Evolutionary conservation across 2,888 invertebrate species (phyloP), one percentile per base, ranked within the genome.

Genomic region (Tiliacea citrago): DNA sequence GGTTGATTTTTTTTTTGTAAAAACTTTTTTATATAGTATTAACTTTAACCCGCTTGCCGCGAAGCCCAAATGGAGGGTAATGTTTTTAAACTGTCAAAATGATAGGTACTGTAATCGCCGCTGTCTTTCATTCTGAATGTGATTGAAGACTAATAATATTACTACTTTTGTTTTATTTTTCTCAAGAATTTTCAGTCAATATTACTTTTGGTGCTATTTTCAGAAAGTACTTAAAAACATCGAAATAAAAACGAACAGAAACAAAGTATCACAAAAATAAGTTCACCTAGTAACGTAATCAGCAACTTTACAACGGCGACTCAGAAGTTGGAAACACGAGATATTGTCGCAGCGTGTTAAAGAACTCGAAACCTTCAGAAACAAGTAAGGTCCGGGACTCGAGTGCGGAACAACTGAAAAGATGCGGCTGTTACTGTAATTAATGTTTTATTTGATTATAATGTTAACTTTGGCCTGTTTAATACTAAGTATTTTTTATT

Each of bases 281-380:
- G 29, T 63, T 67, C n/a, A 74, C 68, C 71, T 73, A 51, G 68
- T 75, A 82, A 86, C 66, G 49, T 75, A 66, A 85, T 83, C 71
- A 73, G 42, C 24, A 77, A 87, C 47, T 86, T 87, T 55, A 75
- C 68, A 76, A 73, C 55, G 47, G 57, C 60, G 58, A 61, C 51
- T 70, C 57, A 12, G 21, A 79, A 75, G 73, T 82, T 67, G 12
- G 73, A 42, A 75, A 75, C 67, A 53, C 73, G 35, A 72, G 80
- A 72, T 81, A 74, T 77, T 86, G 85, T 81, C 78, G 39, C 75
- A 58, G 65, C 70, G 69, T 71, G 81, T 86, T 83, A 61, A 71
- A 76, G 70, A 81, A 88, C 67, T 88, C 39, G 29, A 51, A 78
- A 29, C 73, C 73, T 70, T 75, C 57, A 62, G 68, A 63, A 77